Conservation (phyloP, 2,797 vertebrate species). For the Miichthys miiuy region DNA sequence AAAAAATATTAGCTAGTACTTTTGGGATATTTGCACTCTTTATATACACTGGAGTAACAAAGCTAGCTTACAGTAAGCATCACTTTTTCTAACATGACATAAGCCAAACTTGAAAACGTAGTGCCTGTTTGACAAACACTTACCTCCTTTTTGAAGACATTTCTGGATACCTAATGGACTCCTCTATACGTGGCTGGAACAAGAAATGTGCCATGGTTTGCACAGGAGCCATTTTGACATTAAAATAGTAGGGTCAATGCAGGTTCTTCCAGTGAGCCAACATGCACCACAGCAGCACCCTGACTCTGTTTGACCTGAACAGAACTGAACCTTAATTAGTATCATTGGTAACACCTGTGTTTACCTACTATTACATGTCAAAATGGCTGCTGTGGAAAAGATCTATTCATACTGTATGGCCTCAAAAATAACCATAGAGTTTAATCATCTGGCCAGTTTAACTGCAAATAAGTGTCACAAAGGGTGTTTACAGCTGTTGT, state of each 20-base stretch:
- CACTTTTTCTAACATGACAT: neutral
- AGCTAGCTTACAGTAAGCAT: neutral
- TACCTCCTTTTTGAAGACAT: neutral
- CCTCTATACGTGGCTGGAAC: neutral
- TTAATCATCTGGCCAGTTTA: neutral
- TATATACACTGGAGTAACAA: neutral
- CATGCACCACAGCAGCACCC: too few species aligned
- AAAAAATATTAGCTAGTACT: neutral
- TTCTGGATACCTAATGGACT: neutral
- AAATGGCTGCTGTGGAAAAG: too few species aligned
- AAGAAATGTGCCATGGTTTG: neutral
- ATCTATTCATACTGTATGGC: neutral
- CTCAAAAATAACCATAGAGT: neutral
- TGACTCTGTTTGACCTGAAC: too few species aligned
- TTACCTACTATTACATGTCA: too few species aligned
- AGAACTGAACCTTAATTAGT: too few species aligned
- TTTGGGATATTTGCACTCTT: neutral
- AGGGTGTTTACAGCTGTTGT: neutral
- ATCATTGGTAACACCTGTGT: too few species aligned
- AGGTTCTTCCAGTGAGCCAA: too few species aligned
- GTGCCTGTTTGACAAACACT: neutral
- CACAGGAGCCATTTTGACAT: neutral
- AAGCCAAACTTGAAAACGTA: neutral
- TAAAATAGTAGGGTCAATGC: too few species aligned
- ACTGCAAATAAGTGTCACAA: neutral